Base-by-base conservation (phyloP, 2,113 vertebrate genomes). In the Alouatta palliata region DNA sequence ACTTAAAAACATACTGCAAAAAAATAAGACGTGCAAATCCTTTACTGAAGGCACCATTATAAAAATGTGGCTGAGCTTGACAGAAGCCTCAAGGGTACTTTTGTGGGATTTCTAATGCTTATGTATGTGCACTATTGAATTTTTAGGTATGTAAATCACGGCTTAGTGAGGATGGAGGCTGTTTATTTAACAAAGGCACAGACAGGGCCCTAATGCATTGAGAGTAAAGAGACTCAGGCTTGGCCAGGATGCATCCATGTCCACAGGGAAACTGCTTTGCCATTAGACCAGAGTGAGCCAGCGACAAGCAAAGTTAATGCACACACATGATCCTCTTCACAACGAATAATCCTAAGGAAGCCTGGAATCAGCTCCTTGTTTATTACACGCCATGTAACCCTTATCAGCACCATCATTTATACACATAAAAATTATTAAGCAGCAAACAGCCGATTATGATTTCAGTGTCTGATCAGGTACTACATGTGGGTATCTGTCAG, bases 71-170 rank as follows among this genome's bases (percentile, higher is more conserved):
- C 61, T 58, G 66, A 77, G 89, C 30, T 58, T 5, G 23, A 97
- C 96, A 96, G 94, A 97, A 86, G 90, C 77, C 82, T 7, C 68
- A 88, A 92, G 93, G 19, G 88, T 68, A 90, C 40, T 73, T 97
- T 90, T 70, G 79, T 70, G 87, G 40, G 56, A 6, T 12, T 43
- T 6, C 64, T 32, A 35, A 88, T 52, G 84, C 79, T 40, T 70
- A 5, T 52, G 71, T 2, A 1, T 32, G 12, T 82, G 80, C 32
- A 43, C 45, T 95, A 92, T 56, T 96, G 58, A 68, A 90, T 49
- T 96, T 91, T 96, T 90, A 92, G 91, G 37, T 52, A 64, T 90
- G 87, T 91, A 97, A 97, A 98, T 97, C 49, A 75, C 70, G 40
- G 83, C 95, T 97, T 76, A 66, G 58, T 12, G 54, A 61, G 27